These are phyloP conservation scores for Poeciliopsis prolifica DNA, from an alignment of 2,113 vertebrate species.

Conservation along the genomic window DNA sequence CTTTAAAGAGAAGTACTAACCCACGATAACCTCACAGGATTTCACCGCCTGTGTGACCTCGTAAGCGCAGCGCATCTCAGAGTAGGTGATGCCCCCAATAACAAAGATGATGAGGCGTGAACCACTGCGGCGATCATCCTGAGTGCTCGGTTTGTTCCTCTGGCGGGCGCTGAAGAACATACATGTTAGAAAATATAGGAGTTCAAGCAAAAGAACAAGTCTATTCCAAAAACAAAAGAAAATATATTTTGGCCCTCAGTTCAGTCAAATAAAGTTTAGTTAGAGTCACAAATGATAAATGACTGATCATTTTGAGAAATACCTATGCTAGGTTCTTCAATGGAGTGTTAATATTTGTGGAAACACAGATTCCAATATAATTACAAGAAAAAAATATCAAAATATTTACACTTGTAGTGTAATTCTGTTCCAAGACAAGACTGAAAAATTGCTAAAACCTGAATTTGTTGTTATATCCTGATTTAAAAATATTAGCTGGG, in stretches of 20 bases:
- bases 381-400: too few species aligned
- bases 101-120: slow-evolving; percentile 93
- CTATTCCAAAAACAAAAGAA: background rate
- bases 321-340: too few species aligned
- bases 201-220: background rate
- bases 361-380: too few species aligned
- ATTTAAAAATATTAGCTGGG: too few species aligned
- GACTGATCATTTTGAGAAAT: too few species aligned
- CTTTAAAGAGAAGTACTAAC: slow-evolving; percentile 72
- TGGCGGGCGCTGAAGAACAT: slow-evolving; percentile 68
- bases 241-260: background rate
- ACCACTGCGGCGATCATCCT: slow-evolving; percentile 83
- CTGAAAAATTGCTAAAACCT: too few species aligned
- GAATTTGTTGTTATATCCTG: too few species aligned
- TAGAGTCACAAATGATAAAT: too few species aligned
- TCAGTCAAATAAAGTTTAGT: too few species aligned
- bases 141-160: slow-evolving; percentile 76
- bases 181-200: background rate
- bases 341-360: too few species aligned
- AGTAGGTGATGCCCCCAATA: slow-evolving; percentile 90
- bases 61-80: slow-evolving; percentile 95
- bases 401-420: too few species aligned
- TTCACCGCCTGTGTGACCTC: slow-evolving; percentile 89
- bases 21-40: slow-evolving; percentile 92
- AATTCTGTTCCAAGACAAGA: too few species aligned